Evolutionary conservation across 2,113 vertebrate genomes (phyloP).

Genomic region (Dromiciops gliroides): DNA sequence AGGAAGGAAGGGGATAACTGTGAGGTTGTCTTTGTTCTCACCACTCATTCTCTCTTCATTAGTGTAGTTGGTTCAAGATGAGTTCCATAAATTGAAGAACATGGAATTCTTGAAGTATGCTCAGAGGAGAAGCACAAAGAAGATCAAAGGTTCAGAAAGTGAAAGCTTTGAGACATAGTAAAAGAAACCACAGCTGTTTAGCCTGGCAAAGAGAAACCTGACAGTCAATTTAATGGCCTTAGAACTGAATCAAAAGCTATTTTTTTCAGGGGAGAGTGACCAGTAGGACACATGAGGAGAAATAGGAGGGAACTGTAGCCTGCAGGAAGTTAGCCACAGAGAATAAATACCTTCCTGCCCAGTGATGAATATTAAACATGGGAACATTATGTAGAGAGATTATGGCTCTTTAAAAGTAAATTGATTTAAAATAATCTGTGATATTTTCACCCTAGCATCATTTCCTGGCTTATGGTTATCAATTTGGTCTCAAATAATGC

Average conservation of each 20-base stretch:
- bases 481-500: not conserved
- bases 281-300: not conserved
- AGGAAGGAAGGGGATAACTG: not conserved
- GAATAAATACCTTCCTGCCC: not conserved
- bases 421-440: not conserved
- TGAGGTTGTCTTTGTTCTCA: not conserved
- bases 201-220: no score
- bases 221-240: not conserved
- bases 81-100: no score
- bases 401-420: not conserved
- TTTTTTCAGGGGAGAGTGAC: constrained; percentile 1
- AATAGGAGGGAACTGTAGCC: not conserved
- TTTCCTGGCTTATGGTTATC: no score
- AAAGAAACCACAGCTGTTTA: no score
- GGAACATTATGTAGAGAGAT: not conserved
- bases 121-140: no score
- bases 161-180: no score
- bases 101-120: no score
- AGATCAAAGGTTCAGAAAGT: no score
- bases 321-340: not conserved
- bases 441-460: not conserved
- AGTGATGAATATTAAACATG: not conserved
- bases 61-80: no score
- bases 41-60: no score
- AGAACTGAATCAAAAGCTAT: constrained; percentile 2